Conservation (phyloP, 2,797 vertebrate species). For the Tolypeutes matacus region DNA sequence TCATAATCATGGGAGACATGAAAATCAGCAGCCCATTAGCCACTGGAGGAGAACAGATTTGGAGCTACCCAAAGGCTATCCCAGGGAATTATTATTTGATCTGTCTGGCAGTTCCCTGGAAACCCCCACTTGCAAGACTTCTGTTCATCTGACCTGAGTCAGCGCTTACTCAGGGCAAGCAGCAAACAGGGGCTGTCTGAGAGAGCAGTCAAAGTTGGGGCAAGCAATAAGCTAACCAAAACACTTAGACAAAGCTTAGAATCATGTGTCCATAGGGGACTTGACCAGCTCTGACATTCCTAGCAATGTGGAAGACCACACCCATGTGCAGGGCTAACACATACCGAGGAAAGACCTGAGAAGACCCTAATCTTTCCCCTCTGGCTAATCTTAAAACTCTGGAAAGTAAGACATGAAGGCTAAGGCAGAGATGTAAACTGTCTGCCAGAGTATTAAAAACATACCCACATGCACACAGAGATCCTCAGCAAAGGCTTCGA, state of each 20-base stretch:
- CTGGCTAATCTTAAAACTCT: not conserved
- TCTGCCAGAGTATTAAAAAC: not conserved
- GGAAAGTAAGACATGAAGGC: not conserved
- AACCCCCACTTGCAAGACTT: not conserved
- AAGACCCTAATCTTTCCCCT: not conserved
- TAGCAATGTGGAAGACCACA: not conserved
- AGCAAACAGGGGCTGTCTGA: not conserved
- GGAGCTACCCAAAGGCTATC: not conserved
- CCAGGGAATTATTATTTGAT: not conserved
- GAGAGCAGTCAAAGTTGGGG: not conserved
- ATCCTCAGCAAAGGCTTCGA: not conserved
- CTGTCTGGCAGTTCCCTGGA: not conserved
- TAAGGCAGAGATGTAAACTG: not conserved
- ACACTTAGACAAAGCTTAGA: constrained; percentile 11
- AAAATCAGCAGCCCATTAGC: not conserved
- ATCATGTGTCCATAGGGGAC: not conserved
- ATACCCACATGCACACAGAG: not conserved
- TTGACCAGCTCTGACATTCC: constrained; percentile 6
- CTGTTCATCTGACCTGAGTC: not conserved
- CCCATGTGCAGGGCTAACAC: not conserved
- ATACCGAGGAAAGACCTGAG: not conserved
- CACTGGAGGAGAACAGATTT: not conserved
- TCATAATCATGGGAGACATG: not conserved
- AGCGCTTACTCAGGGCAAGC: not conserved
- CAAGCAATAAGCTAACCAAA: constrained; percentile 26